phyloP scores from a whole-genome alignment of 1,140 invertebrate species.

The Pseudoatta argentina region DNA sequence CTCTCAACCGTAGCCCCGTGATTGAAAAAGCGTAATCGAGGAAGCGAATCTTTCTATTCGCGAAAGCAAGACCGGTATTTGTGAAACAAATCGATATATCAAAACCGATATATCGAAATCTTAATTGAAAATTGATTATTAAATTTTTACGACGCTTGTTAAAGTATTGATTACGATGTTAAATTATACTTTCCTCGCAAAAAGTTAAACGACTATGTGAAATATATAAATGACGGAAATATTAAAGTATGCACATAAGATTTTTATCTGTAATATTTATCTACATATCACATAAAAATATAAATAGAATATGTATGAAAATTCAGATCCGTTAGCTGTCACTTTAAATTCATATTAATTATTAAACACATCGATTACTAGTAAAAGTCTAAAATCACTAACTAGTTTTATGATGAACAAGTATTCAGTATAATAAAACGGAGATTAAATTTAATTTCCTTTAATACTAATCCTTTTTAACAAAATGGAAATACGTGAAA shows the following conservation, averaged over 20 bases:
- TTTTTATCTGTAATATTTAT: background rate
- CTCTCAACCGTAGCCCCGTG: background rate
- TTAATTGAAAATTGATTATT: background rate
- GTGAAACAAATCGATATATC: background rate
- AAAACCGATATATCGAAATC: background rate
- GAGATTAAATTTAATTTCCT: slow-evolving; percentile 59
- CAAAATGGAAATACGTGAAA: slow-evolving; percentile 48
- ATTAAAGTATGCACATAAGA: background rate
- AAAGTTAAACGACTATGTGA: background rate
- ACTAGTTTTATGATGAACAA: background rate
- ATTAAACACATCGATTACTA: background rate
- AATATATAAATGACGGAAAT: background rate
- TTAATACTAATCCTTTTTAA: slow-evolving; percentile 56
- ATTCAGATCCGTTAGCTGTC: background rate
- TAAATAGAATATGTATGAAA: background rate
- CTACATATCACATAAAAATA: background rate
- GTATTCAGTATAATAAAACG: slow-evolving; percentile 47
- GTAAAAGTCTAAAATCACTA: background rate
- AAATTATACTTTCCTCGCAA: background rate
- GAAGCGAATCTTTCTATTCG: background rate
- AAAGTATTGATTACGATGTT: background rate
- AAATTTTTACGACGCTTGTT: background rate
- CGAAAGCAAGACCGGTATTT: background rate
- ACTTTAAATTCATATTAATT: background rate
- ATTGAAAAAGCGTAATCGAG: slow-evolving; percentile 61